Base-by-base conservation (phyloP, 1,140 invertebrate species). In the Drosophila erecta region DNA sequence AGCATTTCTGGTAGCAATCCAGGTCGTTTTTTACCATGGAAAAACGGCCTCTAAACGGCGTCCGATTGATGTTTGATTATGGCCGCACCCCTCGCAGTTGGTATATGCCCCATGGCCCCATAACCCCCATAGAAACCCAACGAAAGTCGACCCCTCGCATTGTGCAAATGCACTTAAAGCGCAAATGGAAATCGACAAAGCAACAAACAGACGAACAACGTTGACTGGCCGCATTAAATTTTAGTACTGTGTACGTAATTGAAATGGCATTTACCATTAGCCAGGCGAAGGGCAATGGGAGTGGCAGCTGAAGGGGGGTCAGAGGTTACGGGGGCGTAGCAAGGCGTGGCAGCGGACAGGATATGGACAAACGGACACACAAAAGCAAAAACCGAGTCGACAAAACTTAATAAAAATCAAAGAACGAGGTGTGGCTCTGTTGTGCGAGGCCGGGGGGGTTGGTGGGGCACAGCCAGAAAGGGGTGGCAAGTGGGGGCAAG, bases 231-330 rank as follows among this genome's bases (percentile, higher is more conserved):
- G 81, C 81, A 85, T 84, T 85, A 85, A 84, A 85, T 84, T 76
- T 84, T 80, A 85, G 81, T 85, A 80, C 76, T 84, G 72, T 85
- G 81, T 84, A 80, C 81, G 81, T 84, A 84, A 84, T 84, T 84
- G 81, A 84, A 84, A 84, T 84, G 81, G 81, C 81, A 84, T 84
- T 84, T 84, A 84, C 81, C 81, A 84, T 84, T 84, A 85, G 81
- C 76, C 81, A 7, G 50, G 27, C 47, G 71, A 54, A 43, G 66
- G 54, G 46, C 37, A 37, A 59, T 44, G 77, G 37, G 59, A 30
- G 65, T 44, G 49, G 33, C 30, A 8, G 10, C 20, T 12, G 10
- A 11, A 35, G 11, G 14, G 58, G 15, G 30, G 57, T 44, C 20
- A 17, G 44, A 17, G 64, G 51, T 37, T 10, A 30, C 37, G 30